Percentiles rank a stretch among this genome's conserved stretches.
Evolutionary conservation across 2,888 invertebrate species (phyloP).

Genomic region (Cataglyphis altisquamis): DNA sequence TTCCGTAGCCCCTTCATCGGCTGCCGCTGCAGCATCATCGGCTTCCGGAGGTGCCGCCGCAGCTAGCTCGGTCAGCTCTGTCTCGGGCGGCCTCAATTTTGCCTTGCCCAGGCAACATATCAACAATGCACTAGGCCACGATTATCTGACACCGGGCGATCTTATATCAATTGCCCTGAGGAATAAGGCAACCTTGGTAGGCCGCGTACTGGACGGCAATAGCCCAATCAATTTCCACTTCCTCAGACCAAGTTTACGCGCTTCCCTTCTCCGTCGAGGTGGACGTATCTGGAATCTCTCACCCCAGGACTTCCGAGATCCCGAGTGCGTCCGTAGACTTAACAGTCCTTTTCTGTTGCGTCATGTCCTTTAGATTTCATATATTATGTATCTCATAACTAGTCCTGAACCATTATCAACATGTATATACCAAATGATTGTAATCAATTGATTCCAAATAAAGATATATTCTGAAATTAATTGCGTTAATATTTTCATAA

Average conservation of each 20-base stretch:
- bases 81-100: conserved; percentile 38
- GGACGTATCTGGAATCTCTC: conserved; percentile 60
- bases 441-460: conserved; percentile 23
- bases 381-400: not conserved
- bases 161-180: conserved; percentile 64
- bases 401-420: conserved; percentile 27
- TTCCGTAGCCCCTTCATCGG: not conserved
- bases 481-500: not conserved
- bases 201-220: conserved; percentile 58
- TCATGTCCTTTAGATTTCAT: not conserved
- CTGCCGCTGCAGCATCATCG: not conserved
- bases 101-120: conserved; percentile 65
- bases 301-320: conserved; percentile 59
- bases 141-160: conserved; percentile 68
- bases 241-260: conserved; percentile 19
- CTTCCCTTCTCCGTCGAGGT: not conserved
- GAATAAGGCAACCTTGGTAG: conserved; percentile 60
- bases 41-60: not conserved
- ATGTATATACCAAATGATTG: conserved; percentile 17
- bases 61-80: conserved; percentile 4
- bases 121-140: conserved; percentile 57
- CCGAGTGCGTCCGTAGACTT: conserved; percentile 39
- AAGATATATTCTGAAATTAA: conserved; percentile 23
- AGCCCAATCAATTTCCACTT: conserved; percentile 68
- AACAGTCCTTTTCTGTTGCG: conserved; percentile 17